These are phyloP conservation scores for Pristionchus entomophagus DNA, from an alignment of 2,888 invertebrate genomes.

Conservation along the genomic window DNA sequence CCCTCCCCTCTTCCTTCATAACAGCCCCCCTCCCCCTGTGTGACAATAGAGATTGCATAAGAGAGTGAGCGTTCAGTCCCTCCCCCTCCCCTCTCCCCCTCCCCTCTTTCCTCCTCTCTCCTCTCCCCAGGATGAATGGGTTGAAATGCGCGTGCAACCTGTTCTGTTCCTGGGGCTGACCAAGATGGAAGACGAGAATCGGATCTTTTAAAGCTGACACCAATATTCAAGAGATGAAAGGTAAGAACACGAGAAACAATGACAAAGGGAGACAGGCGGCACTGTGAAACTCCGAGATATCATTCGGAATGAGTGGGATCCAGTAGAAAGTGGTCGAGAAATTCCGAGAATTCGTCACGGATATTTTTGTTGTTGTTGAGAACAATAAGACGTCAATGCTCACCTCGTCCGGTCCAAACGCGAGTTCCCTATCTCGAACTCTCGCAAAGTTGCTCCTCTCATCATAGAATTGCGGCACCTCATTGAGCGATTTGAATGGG, in stretches of 20 bases:
- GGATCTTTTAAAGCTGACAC: neutral
- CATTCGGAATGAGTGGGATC: neutral
- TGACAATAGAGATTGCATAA: neutral
- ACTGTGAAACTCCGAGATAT: no score
- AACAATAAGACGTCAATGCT: neutral
- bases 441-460: neutral
- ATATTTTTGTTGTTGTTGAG: no score
- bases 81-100: neutral
- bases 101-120: neutral
- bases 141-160: neutral
- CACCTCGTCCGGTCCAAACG: constrained; percentile 24
- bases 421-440: neutral
- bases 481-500: neutral
- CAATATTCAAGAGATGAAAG: no score
- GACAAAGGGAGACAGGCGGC: no score
- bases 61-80: neutral
- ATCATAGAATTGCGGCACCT: neutral
- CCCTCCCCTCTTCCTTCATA: no score
- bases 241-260: no score
- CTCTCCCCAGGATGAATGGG: neutral
- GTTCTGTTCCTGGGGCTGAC: neutral
- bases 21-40: no score
- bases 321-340: neutral
- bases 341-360: no score
- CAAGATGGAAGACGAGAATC: neutral